Conservation (phyloP, 2,797 vertebrate genomes). For the Podarcis siculus region DNA sequence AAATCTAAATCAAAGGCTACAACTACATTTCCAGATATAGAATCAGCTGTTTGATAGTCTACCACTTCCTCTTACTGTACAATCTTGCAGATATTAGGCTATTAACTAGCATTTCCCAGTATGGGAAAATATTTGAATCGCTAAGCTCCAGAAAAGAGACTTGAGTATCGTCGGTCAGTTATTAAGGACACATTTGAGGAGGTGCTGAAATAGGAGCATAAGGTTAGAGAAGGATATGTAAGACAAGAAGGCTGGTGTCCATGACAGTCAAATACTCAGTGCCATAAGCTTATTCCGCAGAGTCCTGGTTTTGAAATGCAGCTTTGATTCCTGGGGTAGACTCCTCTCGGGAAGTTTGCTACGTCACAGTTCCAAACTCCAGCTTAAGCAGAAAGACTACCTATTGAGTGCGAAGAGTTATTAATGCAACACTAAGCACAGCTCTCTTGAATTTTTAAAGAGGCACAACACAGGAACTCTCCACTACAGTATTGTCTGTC, state of each 20-base stretch:
- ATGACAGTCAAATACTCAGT: background rate
- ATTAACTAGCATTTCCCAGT: background rate
- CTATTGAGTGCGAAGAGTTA: background rate
- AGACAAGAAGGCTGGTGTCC: background rate
- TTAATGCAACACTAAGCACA: background rate
- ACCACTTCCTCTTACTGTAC: background rate
- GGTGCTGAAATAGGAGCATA: background rate
- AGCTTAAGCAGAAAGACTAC: background rate
- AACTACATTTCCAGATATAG: background rate
- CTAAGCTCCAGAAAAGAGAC: background rate
- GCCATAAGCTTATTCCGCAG: background rate
- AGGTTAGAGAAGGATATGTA: background rate
- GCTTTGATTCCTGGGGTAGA: accelerated
- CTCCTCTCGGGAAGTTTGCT: background rate
- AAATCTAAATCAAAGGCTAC: background rate
- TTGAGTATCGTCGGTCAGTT: conserved; percentile 6
- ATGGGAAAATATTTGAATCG: background rate
- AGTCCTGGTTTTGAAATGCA: background rate
- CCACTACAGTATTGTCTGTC: background rate
- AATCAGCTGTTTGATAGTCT: background rate
- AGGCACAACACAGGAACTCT: background rate
- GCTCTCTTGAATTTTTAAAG: background rate
- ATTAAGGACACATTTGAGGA: background rate
- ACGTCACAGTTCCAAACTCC: background rate
- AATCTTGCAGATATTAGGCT: background rate